Conservation (phyloP, 2,888 invertebrate genomes). For the Drosophila neotestacea region DNA sequence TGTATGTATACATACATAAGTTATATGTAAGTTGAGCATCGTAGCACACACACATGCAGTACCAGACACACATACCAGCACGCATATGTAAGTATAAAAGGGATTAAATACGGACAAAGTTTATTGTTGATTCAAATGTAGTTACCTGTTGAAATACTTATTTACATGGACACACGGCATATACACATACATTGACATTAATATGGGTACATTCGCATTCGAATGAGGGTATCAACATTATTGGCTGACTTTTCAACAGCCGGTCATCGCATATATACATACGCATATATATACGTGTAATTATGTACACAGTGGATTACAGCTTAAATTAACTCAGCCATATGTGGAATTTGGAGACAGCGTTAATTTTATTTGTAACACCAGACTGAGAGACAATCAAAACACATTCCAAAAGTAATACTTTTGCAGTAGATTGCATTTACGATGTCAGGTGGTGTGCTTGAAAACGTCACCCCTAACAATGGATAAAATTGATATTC, state of each 20-base stretch:
- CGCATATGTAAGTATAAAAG: neutral
- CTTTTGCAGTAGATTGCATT: neutral
- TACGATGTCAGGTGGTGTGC: neutral
- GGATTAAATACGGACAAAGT: conserved; percentile 1
- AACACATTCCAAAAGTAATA: neutral
- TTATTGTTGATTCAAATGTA: conserved; percentile 15
- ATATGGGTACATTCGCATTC: neutral
- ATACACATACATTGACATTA: neutral
- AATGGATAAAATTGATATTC: neutral
- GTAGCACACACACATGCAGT: conserved; percentile 3
- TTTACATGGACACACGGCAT: conserved; percentile 6
- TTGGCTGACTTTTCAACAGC: conserved; percentile 3
- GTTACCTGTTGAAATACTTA: conserved; percentile 27
- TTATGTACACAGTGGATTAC: conserved; percentile 3
- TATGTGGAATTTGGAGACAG: neutral
- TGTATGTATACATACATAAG: conserved; percentile 8
- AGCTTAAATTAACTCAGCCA: neutral
- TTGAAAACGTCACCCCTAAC: neutral
- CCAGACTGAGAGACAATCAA: neutral
- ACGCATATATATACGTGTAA: neutral
- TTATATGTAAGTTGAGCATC: neutral
- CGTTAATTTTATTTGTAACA: neutral
- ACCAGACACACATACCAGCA: neutral
- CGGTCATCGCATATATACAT: neutral
- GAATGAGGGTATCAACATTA: neutral